Percentiles rank a stretch among this genome's conserved stretches.
phyloP scores from a whole-genome alignment of 2,113 vertebrate species.

The Illadopsis cleaveri region DNA sequence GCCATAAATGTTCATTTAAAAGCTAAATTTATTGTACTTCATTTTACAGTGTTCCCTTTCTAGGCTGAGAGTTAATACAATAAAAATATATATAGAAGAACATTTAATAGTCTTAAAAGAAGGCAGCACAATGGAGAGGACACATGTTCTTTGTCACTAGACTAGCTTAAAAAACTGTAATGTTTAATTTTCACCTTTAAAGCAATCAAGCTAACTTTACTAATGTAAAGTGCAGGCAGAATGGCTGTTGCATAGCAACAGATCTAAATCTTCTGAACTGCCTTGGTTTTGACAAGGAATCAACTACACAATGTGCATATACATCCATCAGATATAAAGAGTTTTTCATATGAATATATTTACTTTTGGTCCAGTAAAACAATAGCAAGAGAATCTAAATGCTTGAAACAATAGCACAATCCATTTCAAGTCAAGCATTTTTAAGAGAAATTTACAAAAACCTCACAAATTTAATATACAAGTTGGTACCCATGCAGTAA shows the following conservation, averaged over 20 bases:
- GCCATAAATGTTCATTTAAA: slow-evolving; percentile 58
- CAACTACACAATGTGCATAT: slow-evolving; percentile 63
- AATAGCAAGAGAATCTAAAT: slow-evolving; percentile 74
- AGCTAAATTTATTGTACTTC: slow-evolving; percentile 82
- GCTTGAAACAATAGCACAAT: slow-evolving; percentile 77
- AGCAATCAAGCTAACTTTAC: slow-evolving; percentile 66
- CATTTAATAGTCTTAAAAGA: slow-evolving; percentile 73
- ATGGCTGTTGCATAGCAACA: slow-evolving; percentile 78
- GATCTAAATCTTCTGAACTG: slow-evolving; percentile 68
- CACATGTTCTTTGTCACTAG: slow-evolving; percentile 74
- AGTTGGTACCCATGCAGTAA: slow-evolving; percentile 82
- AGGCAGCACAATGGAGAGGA: slow-evolving; percentile 72
- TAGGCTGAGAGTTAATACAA: slow-evolving; percentile 66
- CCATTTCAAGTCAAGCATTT: slow-evolving; percentile 76
- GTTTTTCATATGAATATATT: slow-evolving; percentile 72
- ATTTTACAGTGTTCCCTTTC: slow-evolving; percentile 75
- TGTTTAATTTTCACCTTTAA: slow-evolving; percentile 75
- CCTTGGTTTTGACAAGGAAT: slow-evolving; percentile 67
- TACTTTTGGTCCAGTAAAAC: slow-evolving; percentile 81
- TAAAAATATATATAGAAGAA: slow-evolving; percentile 71
- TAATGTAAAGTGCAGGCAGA: slow-evolving; percentile 75
- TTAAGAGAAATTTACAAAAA: slow-evolving; percentile 79
- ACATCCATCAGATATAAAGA: slow-evolving; percentile 75
- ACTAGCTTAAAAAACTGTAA: slow-evolving; percentile 71
- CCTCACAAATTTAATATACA: slow-evolving; percentile 80